Evolutionary conservation across 2,113 vertebrate genomes (phyloP), one percentile per base, ranked within the genome.

Genomic region (Toxostoma redivivum): DNA sequence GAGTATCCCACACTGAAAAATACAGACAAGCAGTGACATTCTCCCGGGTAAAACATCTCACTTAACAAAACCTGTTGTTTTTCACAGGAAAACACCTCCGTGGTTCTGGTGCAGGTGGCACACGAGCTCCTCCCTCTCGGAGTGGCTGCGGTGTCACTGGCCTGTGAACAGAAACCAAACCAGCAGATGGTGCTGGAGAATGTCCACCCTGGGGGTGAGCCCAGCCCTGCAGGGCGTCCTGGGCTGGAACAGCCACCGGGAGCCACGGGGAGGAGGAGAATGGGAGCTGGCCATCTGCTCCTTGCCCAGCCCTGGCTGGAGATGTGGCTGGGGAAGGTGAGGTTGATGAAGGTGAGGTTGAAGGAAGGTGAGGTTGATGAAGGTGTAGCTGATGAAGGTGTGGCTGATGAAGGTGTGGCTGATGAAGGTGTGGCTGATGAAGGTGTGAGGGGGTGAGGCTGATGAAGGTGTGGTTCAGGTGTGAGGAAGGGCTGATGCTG

Each of bases 111-210:
- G 30, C 56, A 42, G 81, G 17, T 47, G 83, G 28, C 60, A 10
- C 60, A 8, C 3, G 0, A 5, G 33, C 48, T 44, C 57, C 70
- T 25, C 19, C 33, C 27, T 23, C 17, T 33, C 22, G 7, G 15
- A 73, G 7, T 22, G 79, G 31, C 71, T 24, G 18, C 5, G 4
- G 31, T 2, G 12, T 33, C 35, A 1, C 19, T 24, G 10, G 45
- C 47, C 40, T 80, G 88, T 93, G 57, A 48, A 12, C 0, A 72
- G 91, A 3, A 7, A 20, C 12, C 1, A 54, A 45, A 17, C 87
- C 93, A 91, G 91, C 89, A 95, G 96, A 83, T 95, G 94, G 93
- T 87, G 94, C 94, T 88, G 11, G 28, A 94, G 95, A 90, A 91
- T 47, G 53, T 2, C 2, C 74, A 40, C 92, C 90, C 38, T 13